A percentile compares a stretch with the other conserved stretches of the same genome.
phyloP scores from a whole-genome alignment of 2,888 invertebrate genomes.

The Notocelia uddmanniana region DNA sequence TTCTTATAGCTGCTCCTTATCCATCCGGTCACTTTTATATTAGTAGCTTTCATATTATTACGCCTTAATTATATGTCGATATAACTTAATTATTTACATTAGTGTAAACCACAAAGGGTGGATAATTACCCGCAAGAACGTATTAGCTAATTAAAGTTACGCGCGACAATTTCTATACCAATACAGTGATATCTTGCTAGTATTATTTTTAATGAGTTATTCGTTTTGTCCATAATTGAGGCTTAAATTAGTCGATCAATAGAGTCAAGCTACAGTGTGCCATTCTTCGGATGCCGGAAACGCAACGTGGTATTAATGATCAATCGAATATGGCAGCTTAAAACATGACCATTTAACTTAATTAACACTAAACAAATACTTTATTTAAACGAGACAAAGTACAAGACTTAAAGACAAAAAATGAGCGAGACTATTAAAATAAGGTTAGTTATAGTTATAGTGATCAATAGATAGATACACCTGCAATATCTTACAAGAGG shows the following conservation, averaged over 20 bases:
- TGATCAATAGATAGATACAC: no score
- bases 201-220: conserved; percentile 14
- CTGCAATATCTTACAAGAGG: no score
- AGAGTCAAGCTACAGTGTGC: background rate
- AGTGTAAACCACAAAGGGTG: background rate
- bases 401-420: background rate
- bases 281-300: conserved; percentile 25
- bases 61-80: background rate
- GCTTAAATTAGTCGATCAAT: conserved; percentile 28
- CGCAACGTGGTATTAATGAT: conserved; percentile 27
- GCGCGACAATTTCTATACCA: conserved; percentile 26
- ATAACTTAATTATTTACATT: background rate
- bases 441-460: no score
- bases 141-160: conserved; percentile 23
- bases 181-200: conserved; percentile 5
- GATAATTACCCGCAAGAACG: background rate
- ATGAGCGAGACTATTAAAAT: no score
- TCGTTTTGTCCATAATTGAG: conserved; percentile 27
- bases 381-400: background rate
- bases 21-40: no score
- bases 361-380: background rate
- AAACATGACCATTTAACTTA: conserved; percentile 12
- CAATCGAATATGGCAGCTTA: conserved; percentile 15
- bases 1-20: background rate
- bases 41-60: background rate